phyloP scores from a whole-genome alignment of 2,113 vertebrate species.

The Chauna torquata region DNA sequence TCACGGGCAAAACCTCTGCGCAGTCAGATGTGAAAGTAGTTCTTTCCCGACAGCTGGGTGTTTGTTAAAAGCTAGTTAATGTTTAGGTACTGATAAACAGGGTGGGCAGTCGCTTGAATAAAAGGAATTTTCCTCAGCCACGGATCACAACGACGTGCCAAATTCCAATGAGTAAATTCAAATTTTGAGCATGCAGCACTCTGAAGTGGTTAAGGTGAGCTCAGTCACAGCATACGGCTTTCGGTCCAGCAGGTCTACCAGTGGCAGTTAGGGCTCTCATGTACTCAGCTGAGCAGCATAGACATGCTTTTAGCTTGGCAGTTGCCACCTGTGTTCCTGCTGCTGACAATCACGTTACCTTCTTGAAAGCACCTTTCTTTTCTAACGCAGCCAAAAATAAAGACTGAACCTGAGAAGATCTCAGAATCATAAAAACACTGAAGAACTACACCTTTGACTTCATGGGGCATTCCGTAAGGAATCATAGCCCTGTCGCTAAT shows the following conservation, averaged over 20 bases:
- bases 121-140: neutral
- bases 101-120: neutral
- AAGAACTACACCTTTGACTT: accelerated
- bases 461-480: accelerated
- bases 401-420: neutral
- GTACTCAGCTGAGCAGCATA: neutral
- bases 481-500: accelerated
- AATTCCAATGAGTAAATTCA: neutral
- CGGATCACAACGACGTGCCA: neutral
- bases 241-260: neutral
- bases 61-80: neutral
- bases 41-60: neutral
- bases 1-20: neutral
- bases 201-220: neutral
- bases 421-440: neutral
- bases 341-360: too few relatives aligned
- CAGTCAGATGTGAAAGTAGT: neutral
- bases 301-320: neutral
- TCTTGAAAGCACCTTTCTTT: neutral
- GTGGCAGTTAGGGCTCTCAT: neutral
- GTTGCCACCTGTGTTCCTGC: neutral
- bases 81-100: neutral
- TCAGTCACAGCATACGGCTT: too few relatives aligned
- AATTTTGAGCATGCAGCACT: neutral
- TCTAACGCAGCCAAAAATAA: neutral